phyloP scores from a whole-genome alignment of 2,113 vertebrate genomes.

The Pica pica region DNA sequence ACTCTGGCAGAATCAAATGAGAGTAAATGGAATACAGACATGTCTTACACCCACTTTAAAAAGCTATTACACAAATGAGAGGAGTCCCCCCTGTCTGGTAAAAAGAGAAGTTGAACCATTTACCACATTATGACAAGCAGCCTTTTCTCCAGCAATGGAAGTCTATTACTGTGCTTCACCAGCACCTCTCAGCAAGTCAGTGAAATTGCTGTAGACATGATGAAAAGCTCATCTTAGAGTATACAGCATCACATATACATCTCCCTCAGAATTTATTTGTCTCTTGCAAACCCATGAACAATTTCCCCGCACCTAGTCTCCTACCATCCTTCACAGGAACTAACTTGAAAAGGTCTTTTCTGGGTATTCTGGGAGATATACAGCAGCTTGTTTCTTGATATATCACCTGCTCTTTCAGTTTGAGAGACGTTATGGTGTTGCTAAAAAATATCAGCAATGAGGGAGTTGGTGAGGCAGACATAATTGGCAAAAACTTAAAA shows the following conservation, averaged over 20 bases:
- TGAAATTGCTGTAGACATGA: neutral
- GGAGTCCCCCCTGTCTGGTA: neutral
- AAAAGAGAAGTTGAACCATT: neutral
- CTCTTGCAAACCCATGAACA: neutral
- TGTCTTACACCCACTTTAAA: neutral
- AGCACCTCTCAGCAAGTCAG: neutral
- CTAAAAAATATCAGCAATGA: neutral
- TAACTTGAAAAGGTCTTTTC: neutral
- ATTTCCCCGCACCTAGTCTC: neutral
- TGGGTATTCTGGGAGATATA: neutral
- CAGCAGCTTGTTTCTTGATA: neutral
- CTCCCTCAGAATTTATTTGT: neutral
- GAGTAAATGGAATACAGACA: neutral
- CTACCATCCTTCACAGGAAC: neutral
- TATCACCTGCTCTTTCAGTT: neutral
- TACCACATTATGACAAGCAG: neutral
- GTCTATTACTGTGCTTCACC: neutral
- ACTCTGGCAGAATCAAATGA: neutral
- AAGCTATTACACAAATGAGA: slow-evolving; percentile 5
- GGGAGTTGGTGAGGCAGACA: neutral
- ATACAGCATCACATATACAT: neutral
- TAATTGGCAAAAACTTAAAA: neutral
- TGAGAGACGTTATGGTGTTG: neutral
- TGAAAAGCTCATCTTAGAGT: neutral
- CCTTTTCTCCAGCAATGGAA: neutral